Base-by-base conservation (phyloP, 2,888 invertebrate species). In the Zygothrica quintamaculata region DNA sequence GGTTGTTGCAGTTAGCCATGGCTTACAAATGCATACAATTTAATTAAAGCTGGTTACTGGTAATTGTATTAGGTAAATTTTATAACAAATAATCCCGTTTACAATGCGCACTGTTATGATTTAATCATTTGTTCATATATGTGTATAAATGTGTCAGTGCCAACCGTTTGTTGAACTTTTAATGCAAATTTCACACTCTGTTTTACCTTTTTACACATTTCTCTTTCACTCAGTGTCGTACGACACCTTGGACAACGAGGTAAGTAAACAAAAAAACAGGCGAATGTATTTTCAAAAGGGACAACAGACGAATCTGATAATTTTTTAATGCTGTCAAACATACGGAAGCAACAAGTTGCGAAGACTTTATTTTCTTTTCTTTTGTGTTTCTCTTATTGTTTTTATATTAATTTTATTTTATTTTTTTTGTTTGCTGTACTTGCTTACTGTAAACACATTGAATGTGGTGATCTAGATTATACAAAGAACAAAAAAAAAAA, bases 71-170 rank as follows among this genome's bases (percentile, higher is more conserved):
- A 36, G 36, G 18, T 25, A 50, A 15, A n/a, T 22, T 43, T 53
- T 25, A 31, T 5, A n/a, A n/a, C 8, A 7, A 31, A 7, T 7
- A n/a, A 8, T 4, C 9, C 8, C 8, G 9, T 9, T 31, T 8
- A 31, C 1, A 4, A 5, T 9, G 3, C 9, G 6, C 31, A 31
- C 31, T 31, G 8, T 31, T 31, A 22, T 2, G 18, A 22, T n/a
- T n/a, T n/a, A n/a, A n/a, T n/a, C 18, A 22, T 22, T 5, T 22
- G 5, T 5, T 3, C 5, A 22, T 5, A 31, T 1, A n/a, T 5
- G 9, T 29, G 5, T 9, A 29, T 47, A 84, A 74, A 55, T 77
- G 48, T 62, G 87, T 81, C 85, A 81, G 85, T 80, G 79, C 33
- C 69, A 75, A 51, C 8, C 31, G 64, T 62, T 74, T 64, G 52